Base-by-base conservation (phyloP, 2,113 vertebrate genomes). In the Xiphorhynchus elegans region DNA sequence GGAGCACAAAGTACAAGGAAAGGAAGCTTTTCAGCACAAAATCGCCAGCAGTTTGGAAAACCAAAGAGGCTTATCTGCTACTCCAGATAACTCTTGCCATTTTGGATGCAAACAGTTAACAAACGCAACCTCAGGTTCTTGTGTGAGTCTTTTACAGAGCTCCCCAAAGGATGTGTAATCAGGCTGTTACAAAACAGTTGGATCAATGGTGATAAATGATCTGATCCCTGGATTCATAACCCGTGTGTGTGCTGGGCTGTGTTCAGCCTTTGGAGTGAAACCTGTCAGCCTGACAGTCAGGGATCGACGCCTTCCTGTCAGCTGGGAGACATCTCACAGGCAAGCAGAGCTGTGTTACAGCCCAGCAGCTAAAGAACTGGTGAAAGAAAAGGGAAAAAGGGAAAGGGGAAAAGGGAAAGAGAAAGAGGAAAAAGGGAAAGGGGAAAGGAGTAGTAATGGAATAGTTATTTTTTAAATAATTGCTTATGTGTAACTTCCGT, bases 401-500 rank as follows among this genome's bases (percentile, higher is more conserved):
- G 19, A 76, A 85, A 82, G 66, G 81, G 89, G 19, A 80, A 67
- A 70, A 75, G 92, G 47, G 59, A 92, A 95, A 16, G 33, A 33
- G 76, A 75, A 86, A 69, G 67, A 63, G 13, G n/a, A 74, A 77
- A 78, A 87, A 75, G 62, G 92, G 63, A 80, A 77, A 78, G 35
- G 68, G 42, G 70, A 91, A 91, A 89, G 78, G 53, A 91, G 75
- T 82, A 93, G 58, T 83, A 86, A 89, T 84, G 93, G 91, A 92
- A 88, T 73, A 81, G 79, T 84, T 87, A 72, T 84, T 91, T 63
- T 17, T 56, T 80, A 20, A 52, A 89, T 90, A 85, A 89, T 77
- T 94, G 69, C 69, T 95, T 87, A 78, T 67, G 87, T 92, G 60
- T 94, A 91, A 95, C 78, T 94, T 95, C 84, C 78, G 64, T 96